Conservation (phyloP, 2,888 invertebrate species). For the Eupithecia insigniata region DNA sequence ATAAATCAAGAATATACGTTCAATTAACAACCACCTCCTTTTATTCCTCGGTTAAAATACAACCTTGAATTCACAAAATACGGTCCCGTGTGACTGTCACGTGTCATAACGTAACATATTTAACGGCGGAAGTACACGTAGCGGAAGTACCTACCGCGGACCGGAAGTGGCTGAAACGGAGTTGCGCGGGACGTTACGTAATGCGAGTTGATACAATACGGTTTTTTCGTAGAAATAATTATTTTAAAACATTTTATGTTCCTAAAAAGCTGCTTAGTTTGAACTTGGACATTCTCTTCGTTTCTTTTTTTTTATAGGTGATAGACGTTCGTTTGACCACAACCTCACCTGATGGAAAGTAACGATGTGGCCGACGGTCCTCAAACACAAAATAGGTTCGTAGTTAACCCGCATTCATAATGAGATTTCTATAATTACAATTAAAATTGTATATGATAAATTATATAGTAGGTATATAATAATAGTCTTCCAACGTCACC, state of each 20-base stretch:
- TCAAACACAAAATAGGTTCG: no score
- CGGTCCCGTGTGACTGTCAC: conserved; percentile 34
- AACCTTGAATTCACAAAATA: background rate
- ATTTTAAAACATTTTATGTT: background rate
- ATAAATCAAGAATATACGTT: no score
- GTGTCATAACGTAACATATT: conserved; percentile 44
- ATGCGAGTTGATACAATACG: background rate
- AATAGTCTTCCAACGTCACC: background rate
- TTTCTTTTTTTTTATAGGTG: no score
- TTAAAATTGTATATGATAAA: no score
- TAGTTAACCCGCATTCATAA: no score
- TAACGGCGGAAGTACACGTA: conserved; percentile 26
- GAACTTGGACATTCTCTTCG: background rate
- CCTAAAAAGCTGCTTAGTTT: background rate
- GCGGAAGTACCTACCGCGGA: conserved; percentile 46
- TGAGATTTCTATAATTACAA: no score
- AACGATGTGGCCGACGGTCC: no score
- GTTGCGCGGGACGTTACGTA: conserved; percentile 28
- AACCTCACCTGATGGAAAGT: no score
- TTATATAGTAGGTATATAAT: no score
- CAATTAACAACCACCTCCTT: background rate
- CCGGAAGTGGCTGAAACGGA: conserved; percentile 47
- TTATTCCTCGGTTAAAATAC: background rate
- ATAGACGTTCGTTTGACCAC: no score
- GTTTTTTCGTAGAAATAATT: background rate